These are phyloP conservation scores for Stercorarius parasiticus DNA, from an alignment of 2,113 vertebrate species.

Conservation along the genomic window DNA sequence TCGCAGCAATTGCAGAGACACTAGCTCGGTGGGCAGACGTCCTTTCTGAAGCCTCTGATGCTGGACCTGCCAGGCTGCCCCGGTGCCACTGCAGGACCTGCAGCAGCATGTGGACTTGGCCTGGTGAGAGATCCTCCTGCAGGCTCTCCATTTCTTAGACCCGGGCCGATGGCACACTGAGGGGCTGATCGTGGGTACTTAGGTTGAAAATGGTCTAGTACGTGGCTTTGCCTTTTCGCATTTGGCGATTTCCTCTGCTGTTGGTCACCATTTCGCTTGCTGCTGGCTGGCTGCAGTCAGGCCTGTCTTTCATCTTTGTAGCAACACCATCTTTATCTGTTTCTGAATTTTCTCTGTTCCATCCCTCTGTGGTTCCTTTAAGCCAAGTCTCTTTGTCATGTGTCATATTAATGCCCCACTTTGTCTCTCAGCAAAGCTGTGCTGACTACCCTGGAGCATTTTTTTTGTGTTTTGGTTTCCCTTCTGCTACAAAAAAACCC, in stretches of 20 bases:
- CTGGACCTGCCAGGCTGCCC: not conserved
- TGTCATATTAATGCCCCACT: not conserved
- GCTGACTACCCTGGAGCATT: not conserved
- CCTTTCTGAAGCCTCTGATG: not conserved
- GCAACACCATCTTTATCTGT: not conserved
- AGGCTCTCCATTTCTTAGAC: not conserved
- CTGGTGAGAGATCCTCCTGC: not conserved
- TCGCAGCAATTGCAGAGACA: not conserved
- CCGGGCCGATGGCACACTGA: not conserved
- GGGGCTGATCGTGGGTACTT: not conserved
- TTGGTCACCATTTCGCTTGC: not conserved
- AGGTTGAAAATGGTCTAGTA: not conserved
- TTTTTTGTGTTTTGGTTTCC: not conserved
- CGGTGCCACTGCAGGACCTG: not conserved
- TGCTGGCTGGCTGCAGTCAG: not conserved
- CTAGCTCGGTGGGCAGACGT: not conserved
- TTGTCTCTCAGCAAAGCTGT: not conserved
- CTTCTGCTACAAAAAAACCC: fast-evolving
- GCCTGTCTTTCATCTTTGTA: not conserved
- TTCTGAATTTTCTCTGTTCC: not conserved
- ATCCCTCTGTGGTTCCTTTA: not conserved
- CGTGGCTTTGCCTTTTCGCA: not conserved
- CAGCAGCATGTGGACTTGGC: not conserved
- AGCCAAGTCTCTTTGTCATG: not conserved
- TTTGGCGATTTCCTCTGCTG: not conserved